Percentiles rank a stretch among this genome's conserved stretches.
These are phyloP conservation scores for Amiota minor DNA, from an alignment of 2,888 invertebrate genomes.

Conservation along the genomic window DNA sequence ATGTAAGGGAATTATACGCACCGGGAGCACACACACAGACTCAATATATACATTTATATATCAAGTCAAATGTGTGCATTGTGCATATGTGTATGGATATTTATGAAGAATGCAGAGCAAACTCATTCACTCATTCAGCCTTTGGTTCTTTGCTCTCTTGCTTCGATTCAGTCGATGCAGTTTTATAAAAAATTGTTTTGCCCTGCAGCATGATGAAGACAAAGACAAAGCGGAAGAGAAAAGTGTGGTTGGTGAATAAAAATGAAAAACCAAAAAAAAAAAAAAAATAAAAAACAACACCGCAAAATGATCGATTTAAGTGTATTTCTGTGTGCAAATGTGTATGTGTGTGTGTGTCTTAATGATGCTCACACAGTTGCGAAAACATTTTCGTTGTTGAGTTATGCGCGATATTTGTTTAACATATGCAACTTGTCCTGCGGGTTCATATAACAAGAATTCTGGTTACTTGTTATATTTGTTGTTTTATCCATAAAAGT, in stretches of 20 bases:
- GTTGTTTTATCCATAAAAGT: background rate
- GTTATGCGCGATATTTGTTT: conserved; percentile 19
- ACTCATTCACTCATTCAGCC: conserved; percentile 14
- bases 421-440: background rate
- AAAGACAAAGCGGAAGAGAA: background rate
- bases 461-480: too few species aligned
- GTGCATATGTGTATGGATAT: background rate
- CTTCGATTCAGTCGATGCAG: background rate
- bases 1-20: conserved; percentile 60
- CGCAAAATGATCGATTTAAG: conserved; percentile 25
- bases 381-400: background rate
- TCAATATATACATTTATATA: background rate
- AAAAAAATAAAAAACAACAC: background rate
- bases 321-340: conserved; percentile 5
- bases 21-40: background rate
- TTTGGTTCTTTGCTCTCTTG: background rate
- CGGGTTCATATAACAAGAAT: background rate
- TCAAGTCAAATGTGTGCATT: too few species aligned
- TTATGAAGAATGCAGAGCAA: conserved; percentile 3
- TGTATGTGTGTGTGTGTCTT: conserved; percentile 4
- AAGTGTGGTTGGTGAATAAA: background rate
- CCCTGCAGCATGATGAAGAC: background rate
- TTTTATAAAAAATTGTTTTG: conserved; percentile 6
- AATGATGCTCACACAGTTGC: background rate
- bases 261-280: background rate